phyloP scores from a whole-genome alignment of 2,888 invertebrate genomes.

The Pristionchus arcanus region DNA sequence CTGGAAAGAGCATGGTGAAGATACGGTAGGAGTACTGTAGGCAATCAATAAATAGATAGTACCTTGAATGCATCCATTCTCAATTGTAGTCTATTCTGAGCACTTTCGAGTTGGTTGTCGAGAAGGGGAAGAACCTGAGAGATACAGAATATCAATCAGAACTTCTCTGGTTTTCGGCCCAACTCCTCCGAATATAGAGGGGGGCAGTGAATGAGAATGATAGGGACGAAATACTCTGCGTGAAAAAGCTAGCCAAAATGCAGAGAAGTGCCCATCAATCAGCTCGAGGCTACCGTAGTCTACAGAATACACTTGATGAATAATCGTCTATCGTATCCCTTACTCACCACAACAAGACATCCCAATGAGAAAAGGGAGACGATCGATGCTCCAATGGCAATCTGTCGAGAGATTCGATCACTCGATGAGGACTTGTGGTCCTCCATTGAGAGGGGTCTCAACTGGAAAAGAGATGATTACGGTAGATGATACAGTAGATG shows the following conservation, averaged over 20 bases:
- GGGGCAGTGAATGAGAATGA: no score
- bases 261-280: no score
- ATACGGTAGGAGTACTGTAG: background rate
- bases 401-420: conserved; percentile 40
- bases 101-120: conserved; percentile 71
- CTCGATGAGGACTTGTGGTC: conserved; percentile 41
- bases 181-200: no score
- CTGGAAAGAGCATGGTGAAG: conserved; percentile 63
- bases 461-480: conserved; percentile 29
- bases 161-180: no score
- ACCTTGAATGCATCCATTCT: conserved; percentile 77
- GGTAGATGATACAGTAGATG: background rate
- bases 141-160: background rate
- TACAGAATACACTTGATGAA: background rate
- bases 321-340: background rate
- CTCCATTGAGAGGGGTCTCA: conserved; percentile 5
- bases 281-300: background rate
- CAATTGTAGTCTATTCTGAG: conserved; percentile 71
- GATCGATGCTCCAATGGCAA: conserved; percentile 59
- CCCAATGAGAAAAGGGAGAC: conserved; percentile 64
- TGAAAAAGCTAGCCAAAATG: no score
- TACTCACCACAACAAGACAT: conserved; percentile 67
- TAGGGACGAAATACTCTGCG: no score
- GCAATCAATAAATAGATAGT: background rate
- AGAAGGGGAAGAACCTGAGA: conserved; percentile 68